Evolutionary conservation across 2,888 invertebrate species (phyloP).

Genomic region (Aproaerema taeniolella): DNA sequence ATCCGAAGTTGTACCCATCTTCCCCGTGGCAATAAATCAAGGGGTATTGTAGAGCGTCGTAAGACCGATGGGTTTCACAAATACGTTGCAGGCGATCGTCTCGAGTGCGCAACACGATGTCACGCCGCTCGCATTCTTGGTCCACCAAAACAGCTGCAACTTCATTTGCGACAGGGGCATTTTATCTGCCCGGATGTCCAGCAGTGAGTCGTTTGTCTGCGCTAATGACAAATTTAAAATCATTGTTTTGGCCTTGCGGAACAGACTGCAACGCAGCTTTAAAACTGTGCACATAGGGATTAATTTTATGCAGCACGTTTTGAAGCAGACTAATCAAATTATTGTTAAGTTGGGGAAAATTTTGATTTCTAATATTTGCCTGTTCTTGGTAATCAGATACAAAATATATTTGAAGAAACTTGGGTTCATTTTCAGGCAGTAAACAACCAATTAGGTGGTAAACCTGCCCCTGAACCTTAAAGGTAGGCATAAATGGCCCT

Average conservation of each 20-base stretch:
- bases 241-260: slow-evolving; percentile 1
- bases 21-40: slow-evolving; percentile 8
- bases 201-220: slow-evolving; percentile 16
- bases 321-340: slow-evolving; percentile 23
- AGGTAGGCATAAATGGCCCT: slow-evolving; percentile 26
- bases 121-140: slow-evolving; percentile 12
- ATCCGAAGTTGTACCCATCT: slow-evolving; percentile 12
- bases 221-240: slow-evolving; percentile 16
- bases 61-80: slow-evolving; percentile 10
- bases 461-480: slow-evolving; percentile 24
- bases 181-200: slow-evolving; percentile 20
- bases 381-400: slow-evolving; percentile 22
- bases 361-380: slow-evolving; percentile 13
- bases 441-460: slow-evolving; percentile 24
- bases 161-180: slow-evolving; percentile 17
- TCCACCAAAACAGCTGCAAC: slow-evolving; percentile 17
- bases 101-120: slow-evolving; percentile 7
- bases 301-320: slow-evolving; percentile 19
- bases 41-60: slow-evolving; percentile 1
- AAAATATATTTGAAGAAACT: slow-evolving; percentile 27
- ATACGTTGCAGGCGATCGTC: slow-evolving; percentile 14
- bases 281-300: slow-evolving; percentile 13
- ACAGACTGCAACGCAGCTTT: slow-evolving; percentile 20
- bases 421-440: slow-evolving; percentile 16
- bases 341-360: slow-evolving; percentile 17